Base-by-base conservation (phyloP, 2,797 vertebrate genomes). In the Lates japonicus region DNA sequence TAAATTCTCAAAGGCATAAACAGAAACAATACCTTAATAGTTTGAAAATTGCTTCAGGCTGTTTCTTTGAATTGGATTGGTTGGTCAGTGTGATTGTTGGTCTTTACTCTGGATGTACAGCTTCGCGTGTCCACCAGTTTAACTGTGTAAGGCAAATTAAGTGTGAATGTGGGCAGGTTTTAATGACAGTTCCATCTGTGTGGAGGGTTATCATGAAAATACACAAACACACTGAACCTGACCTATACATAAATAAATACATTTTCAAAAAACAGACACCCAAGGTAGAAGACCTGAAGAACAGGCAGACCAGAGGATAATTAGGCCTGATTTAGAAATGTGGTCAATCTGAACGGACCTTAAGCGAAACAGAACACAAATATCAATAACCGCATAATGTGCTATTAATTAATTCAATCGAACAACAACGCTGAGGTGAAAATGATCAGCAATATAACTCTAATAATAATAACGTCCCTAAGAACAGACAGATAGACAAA, bases 91-190 rank as follows among this genome's bases (percentile, higher is more conserved):
- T 14, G 19, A 29, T 5, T 29, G 5, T 41, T 75, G 46, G 33
- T 67, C 25, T 49, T 42, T 17, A 22, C 8, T 70, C 4, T 71
- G 25, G 10, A 76, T 59, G 67, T 29, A 42, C 60, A 67, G 22
- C n/a, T 54, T 66, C 16, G 44, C 31, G 7, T 41, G 7, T 49
- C 33, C 8, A 35, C 25, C 19, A 33, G 14, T 59, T 12, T 49
- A 42, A 33, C 41, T 33, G 19, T 35, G 14, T 16, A 22, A 17
- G 35, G 8, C 14, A 59, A 17, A 17, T 17, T 17, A 52, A 14
- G 19, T 60, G 16, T 33, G 19, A 14, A 7, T 48, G 3, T 31
- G 10, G 20, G 22, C 29, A 33, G 61, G 16, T 70, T 19, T 49
- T 48, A 22, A 44, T 33, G 5, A 22, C 17, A 1, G 22, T 46